A percentile compares a stretch with the other conserved stretches of the same genome.
phyloP scores from a whole-genome alignment of 2,113 vertebrate genomes.

The Chascanopsetta lugubris region DNA sequence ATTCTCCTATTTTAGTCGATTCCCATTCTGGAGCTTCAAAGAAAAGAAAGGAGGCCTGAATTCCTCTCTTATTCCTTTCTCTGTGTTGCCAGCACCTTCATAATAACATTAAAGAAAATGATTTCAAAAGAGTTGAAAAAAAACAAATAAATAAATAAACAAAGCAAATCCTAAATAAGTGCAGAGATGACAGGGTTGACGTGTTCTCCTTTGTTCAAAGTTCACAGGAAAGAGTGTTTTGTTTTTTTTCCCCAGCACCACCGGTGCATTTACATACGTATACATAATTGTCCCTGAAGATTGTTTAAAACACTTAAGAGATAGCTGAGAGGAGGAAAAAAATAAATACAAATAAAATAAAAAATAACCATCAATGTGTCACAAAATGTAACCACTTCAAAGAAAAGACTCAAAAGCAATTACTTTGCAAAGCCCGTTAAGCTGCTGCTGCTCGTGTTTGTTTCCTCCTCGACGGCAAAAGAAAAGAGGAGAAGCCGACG shows the following conservation, averaged over 20 bases:
- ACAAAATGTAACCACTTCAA: conserved; percentile 36
- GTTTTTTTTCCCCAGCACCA: no score
- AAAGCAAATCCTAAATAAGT: background rate
- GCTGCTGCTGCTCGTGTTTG: conserved; percentile 46
- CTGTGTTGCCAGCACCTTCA: background rate
- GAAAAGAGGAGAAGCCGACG: conserved; percentile 12
- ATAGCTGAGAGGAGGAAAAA: background rate
- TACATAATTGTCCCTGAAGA: no score
- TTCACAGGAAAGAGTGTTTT: background rate
- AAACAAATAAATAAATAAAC: background rate
- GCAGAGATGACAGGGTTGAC: background rate
- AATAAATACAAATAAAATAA: no score
- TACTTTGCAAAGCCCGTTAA: conserved; percentile 46
- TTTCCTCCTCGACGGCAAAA: conserved; percentile 34
- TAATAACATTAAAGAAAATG: background rate
- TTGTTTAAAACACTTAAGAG: conserved; percentile 10
- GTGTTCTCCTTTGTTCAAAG: background rate
- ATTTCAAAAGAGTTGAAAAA: background rate
- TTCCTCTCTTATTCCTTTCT: background rate
- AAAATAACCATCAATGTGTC: conserved; percentile 20
- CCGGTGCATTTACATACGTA: background rate
- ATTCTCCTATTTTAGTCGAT: background rate
- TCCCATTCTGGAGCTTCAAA: background rate
- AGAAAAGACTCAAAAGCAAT: conserved; percentile 61
- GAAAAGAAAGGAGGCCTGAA: background rate